Percentiles rank a stretch among this genome's conserved stretches.
Evolutionary conservation across 2,888 invertebrate genomes (phyloP).

Genomic region (Eremobia ochroleuca): DNA sequence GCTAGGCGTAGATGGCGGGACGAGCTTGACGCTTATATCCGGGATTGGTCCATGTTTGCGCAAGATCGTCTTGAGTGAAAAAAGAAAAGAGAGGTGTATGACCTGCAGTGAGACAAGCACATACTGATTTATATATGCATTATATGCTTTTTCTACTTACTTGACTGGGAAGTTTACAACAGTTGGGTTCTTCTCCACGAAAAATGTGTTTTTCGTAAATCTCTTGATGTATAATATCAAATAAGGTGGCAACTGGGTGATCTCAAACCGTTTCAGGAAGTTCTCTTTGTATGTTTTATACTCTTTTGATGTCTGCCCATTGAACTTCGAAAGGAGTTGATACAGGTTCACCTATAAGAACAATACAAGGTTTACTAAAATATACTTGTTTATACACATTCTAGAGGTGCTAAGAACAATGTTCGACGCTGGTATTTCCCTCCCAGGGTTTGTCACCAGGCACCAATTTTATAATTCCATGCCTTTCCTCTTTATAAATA

Average conservation of each 20-base stretch:
- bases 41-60: no score
- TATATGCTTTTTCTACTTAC: no score
- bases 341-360: conserved; percentile 96
- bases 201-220: conserved; percentile 99
- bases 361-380: no score
- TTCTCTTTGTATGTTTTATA: conserved; percentile 99
- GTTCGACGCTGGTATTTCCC: no score
- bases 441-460: no score
- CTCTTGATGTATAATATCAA: conserved; percentile 99
- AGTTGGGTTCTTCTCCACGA: conserved; percentile 99
- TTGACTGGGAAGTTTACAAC: conserved; percentile 99
- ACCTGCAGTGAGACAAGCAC: background rate
- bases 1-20: background rate
- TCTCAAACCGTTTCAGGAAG: conserved; percentile 98
- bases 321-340: conserved; percentile 98
- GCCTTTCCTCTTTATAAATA: no score
- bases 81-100: background rate
- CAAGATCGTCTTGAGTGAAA: background rate
- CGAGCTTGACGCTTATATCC: background rate
- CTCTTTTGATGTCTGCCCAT: conserved; percentile 98
- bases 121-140: background rate
- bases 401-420: background rate
- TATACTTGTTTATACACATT: no score
- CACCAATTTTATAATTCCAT: no score
- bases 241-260: conserved; percentile 97